phyloP scores from a whole-genome alignment of 2,113 vertebrate genomes.

The Leptodactylus fuscus region DNA sequence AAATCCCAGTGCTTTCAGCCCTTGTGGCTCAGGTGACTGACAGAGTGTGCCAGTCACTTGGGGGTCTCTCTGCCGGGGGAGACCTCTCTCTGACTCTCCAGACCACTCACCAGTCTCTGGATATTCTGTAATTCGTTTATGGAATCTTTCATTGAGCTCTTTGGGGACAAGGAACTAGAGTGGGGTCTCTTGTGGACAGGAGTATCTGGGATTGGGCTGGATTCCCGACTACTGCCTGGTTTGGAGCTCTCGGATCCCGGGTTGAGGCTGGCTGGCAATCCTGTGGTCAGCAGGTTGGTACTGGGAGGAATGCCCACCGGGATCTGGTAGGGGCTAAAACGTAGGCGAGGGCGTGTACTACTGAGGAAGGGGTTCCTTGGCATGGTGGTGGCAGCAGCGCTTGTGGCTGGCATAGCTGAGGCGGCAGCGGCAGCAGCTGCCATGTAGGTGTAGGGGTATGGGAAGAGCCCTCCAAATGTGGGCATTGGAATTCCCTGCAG shows the following conservation, averaged over 20 bases:
- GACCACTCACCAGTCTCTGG: conserved; percentile 97
- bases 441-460: conserved; percentile 98
- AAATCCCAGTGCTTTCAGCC: conserved; percentile 75
- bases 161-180: conserved; percentile 78
- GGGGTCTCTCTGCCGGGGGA: conserved; percentile 87
- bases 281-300: conserved; percentile 84
- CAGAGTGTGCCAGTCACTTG: conserved; percentile 79
- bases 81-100: conserved; percentile 89
- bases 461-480: conserved; percentile 95
- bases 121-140: conserved; percentile 97
- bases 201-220: conserved; percentile 87
- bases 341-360: conserved; percentile 87
- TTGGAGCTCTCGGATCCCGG: conserved; percentile 84
- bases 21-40: conserved; percentile 64
- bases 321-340: conserved; percentile 97
- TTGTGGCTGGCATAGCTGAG: conserved; percentile 86
- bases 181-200: conserved; percentile 83
- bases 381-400: conserved; percentile 76
- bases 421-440: conserved; percentile 91
- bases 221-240: conserved; percentile 84
- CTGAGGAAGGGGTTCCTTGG: conserved; percentile 92
- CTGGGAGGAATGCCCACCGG: conserved; percentile 89
- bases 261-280: conserved; percentile 79
- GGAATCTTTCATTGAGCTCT: conserved; percentile 88
- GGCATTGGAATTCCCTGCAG: conserved; percentile 96